Evolutionary conservation across 2,113 vertebrate genomes (phyloP), one percentile per base, ranked within the genome.

Genomic region (Daboia siamensis): DNA sequence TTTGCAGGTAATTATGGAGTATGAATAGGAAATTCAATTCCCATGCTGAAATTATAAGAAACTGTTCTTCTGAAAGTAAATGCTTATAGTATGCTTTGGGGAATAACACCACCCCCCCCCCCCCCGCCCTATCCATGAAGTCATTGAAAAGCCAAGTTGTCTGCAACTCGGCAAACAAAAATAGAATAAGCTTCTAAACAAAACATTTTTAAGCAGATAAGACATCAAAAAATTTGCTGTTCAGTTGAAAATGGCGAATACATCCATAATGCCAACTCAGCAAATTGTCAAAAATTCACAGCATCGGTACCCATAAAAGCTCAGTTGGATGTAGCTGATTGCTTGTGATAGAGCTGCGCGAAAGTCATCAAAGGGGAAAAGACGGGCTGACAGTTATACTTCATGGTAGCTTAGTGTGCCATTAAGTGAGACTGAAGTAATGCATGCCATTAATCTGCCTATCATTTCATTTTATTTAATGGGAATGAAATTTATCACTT

Each of bases 241-340:
- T 94, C 89, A 55, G 44, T 93, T 94, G 94, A 94, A 94, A 39
- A 23, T 90, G 39, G 64, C 92, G 57, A 93, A n/a, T 15, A 61
- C 90, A 94, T 90, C 44, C 89, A 21, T 87, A 93, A 87, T 3
- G 13, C 56, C 3, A 74, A 8, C 80, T 92, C 33, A 93, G 91
- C 84, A 87, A 94, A 20, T 17, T 87, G 91, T 91, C 88, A 4
- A 92, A 80, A 93, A 59, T 52, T 92, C 51, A 92, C 24, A 88
- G 39, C 88, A 17, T 24, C 91, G 10, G 33, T 91, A 23, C 69
- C 33, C 89, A 54, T 92, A 89, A 93, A 51, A 94, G 26, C 61
- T 96, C 29, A 93, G 0, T 21, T 92, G 57, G 92, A 94, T 61
- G 21, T 84, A 90, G 29, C 54, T 89, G 46, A 94, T 80, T 3